Conservation (phyloP, 2,797 vertebrate genomes). For the Microctenopoma stevenorrisi region DNA sequence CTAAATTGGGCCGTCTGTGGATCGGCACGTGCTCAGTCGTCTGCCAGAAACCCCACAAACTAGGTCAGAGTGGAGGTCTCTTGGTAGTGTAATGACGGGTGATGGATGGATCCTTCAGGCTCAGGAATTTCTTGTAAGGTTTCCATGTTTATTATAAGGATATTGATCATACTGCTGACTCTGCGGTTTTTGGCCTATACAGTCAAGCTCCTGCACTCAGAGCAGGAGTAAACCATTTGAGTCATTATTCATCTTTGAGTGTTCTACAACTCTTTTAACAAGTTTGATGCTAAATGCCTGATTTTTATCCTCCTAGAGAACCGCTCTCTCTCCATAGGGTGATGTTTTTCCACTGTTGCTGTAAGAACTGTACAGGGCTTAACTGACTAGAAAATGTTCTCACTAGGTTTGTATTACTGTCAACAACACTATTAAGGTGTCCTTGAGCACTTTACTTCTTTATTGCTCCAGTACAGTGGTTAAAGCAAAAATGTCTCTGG, state of each 20-base stretch:
- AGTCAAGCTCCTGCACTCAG: conserved; percentile 27
- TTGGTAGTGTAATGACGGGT: conserved; percentile 66
- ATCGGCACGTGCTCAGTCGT: conserved; percentile 53
- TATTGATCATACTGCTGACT: conserved; percentile 69
- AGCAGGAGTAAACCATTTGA: conserved; percentile 47
- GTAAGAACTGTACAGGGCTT: not conserved
- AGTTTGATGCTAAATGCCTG: conserved; percentile 51
- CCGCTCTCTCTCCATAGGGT: conserved; percentile 4
- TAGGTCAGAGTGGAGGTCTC: conserved; percentile 74
- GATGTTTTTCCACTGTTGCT: conserved; percentile 8
- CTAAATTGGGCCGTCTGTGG: conserved; percentile 42
- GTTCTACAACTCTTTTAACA: conserved; percentile 34
- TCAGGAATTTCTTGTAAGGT: conserved; percentile 56
- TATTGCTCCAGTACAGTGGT: not conserved
- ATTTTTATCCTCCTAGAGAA: conserved; percentile 28
- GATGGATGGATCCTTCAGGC: conserved; percentile 70
- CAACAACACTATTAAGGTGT: not conserved
- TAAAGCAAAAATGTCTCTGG: not conserved
- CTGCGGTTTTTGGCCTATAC: conserved; percentile 36
- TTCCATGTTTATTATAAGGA: conserved; percentile 71
- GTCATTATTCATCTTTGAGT: conserved; percentile 54
- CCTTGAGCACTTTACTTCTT: not conserved
- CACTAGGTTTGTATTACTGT: not conserved
- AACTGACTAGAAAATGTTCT: not conserved
- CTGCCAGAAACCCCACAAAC: conserved; percentile 67